A percentile compares a stretch with the other conserved stretches of the same genome.
phyloP scores from a whole-genome alignment of 2,113 vertebrate species.

The Nothoprocta pentlandii region DNA sequence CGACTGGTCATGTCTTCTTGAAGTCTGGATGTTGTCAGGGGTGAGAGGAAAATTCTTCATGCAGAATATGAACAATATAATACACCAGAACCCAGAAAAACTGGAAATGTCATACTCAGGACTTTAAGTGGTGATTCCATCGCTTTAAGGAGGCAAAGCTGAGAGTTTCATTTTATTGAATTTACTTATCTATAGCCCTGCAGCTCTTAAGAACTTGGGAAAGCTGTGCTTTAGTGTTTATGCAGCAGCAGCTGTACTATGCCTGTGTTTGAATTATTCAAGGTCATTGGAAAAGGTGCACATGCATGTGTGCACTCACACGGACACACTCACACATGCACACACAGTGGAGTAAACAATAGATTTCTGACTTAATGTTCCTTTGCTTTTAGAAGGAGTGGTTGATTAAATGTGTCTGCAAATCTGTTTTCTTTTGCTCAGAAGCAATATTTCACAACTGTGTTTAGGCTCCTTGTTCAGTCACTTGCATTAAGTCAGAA shows the following conservation, averaged over 20 bases:
- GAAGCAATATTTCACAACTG: neutral
- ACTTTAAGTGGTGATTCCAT: conserved; percentile 46
- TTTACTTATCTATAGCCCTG: conserved; percentile 51
- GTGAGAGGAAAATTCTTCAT: neutral
- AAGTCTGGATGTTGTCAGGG: neutral
- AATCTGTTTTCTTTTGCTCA: neutral
- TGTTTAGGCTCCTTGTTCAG: neutral
- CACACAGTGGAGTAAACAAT: neutral
- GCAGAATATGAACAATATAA: neutral
- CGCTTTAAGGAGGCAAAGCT: conserved; percentile 19
- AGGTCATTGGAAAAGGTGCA: conserved; percentile 10
- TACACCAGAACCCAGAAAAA: conserved; percentile 39
- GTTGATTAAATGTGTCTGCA: neutral
- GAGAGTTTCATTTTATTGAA: conserved; percentile 33
- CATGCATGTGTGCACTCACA: neutral
- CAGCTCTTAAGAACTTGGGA: conserved; percentile 9
- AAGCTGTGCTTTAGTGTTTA: neutral
- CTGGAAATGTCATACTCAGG: conserved; percentile 4
- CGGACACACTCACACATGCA: neutral
- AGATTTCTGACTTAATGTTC: neutral
- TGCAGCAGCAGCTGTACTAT: neutral
- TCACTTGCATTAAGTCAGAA: neutral
- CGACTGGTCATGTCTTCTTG: neutral
- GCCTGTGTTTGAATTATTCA: neutral
- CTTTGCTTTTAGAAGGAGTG: neutral